Percentiles rank a stretch among this genome's conserved stretches.
Evolutionary conservation across 1,140 invertebrate species (phyloP).

Genomic region (Telenomus remus): DNA sequence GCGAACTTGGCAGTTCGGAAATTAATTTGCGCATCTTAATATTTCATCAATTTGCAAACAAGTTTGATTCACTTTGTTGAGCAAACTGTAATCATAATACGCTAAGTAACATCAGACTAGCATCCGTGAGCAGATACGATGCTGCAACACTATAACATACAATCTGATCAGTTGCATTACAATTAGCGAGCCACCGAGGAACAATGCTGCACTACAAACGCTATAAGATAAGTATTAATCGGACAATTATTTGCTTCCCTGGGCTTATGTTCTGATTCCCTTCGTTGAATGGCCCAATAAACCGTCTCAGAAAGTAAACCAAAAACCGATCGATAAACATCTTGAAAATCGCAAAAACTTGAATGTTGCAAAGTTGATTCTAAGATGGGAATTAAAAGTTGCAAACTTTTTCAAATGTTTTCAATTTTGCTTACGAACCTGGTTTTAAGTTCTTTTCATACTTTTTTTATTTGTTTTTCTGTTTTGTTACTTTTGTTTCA

Average conservation of each 20-base stretch:
- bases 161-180: constrained; percentile 31
- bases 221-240: constrained; percentile 37
- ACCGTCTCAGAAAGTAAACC: no score
- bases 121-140: constrained; percentile 16
- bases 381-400: no score
- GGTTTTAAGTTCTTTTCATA: not conserved
- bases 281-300: no score
- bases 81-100: constrained; percentile 7
- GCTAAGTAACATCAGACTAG: constrained; percentile 8
- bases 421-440: not conserved
- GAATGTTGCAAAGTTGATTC: no score
- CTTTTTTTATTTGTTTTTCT: not conserved
- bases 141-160: constrained; percentile 19
- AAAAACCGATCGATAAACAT: no score
- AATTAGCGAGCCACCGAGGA: constrained; percentile 31
- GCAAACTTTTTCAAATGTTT: no score
- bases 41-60: constrained; percentile 3
- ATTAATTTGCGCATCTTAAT: constrained; percentile 1
- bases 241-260: constrained; percentile 21
- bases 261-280: no score
- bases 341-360: no score
- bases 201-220: constrained; percentile 27
- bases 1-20: not conserved
- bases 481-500: not conserved
- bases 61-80: constrained; percentile 5